Conservation (phyloP, 2,888 invertebrate species). For the Synanthedon vespiformis region DNA sequence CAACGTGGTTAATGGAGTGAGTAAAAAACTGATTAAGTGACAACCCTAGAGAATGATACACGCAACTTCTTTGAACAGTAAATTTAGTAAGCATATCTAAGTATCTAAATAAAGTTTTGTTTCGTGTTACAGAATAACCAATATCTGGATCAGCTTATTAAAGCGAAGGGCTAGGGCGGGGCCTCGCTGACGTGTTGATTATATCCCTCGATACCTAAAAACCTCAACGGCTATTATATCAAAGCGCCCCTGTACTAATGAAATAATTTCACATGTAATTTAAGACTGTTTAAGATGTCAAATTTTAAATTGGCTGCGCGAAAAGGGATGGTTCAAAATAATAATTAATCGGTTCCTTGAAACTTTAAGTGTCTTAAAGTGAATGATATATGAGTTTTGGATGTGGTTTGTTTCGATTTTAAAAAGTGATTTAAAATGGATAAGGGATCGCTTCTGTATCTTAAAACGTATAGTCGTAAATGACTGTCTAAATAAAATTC, state of each 20-base stretch:
- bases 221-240: conserved; percentile 26
- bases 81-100: too few relatives aligned
- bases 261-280: conserved; percentile 67
- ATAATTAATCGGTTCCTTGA: conserved; percentile 66
- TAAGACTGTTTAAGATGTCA: conserved; percentile 70
- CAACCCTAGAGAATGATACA: too few relatives aligned
- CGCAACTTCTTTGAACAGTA: too few relatives aligned
- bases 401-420: neutral
- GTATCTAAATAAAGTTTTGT: conserved; percentile 12
- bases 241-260: conserved; percentile 43
- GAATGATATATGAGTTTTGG: conserved; percentile 41
- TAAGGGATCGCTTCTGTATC: neutral
- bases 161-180: conserved; percentile 54
- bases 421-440: neutral
- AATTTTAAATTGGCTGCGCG: conserved; percentile 69
- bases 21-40: too few relatives aligned
- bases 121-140: conserved; percentile 31
- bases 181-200: conserved; percentile 57
- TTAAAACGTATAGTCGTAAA: too few relatives aligned
- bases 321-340: conserved; percentile 58
- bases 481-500: too few relatives aligned
- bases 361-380: conserved; percentile 28
- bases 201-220: conserved; percentile 54
- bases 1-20: too few relatives aligned
- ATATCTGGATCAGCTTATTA: conserved; percentile 59